Evolutionary conservation across 2,797 vertebrate genomes (phyloP), one percentile per base, ranked within the genome.

Genomic region (Phoebastria nigripes): DNA sequence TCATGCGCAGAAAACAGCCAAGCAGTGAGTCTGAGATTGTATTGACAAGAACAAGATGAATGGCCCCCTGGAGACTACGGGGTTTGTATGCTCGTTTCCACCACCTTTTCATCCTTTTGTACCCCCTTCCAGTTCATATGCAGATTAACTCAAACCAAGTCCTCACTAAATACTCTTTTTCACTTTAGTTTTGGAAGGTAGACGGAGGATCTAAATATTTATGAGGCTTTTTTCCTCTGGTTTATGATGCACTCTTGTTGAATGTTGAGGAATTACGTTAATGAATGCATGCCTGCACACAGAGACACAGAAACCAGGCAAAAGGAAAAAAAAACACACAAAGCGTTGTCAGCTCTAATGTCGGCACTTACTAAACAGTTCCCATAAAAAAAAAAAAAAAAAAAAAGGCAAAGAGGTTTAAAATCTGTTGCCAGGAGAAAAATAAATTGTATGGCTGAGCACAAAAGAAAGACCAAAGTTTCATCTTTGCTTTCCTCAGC

Each of bases 201-300:
- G 97, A 87, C 58, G 61, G 93, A 93, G 87, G 95, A 96, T 96
- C 98, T 98, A 98, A 98, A 98, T 98, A 98, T 98, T 98, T 98
- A 98, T 98, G 98, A 98, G 98, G 89, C 70, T 89, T 94, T 97
- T 95, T 96, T 95, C 80, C 89, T 95, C 97, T 82, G 90, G 97
- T 98, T 97, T 97, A 98, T 97, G 98, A 98, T 97, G 98, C 94
- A 92, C 96, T 97, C 97, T 97, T 98, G 98, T 98, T 98, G 98
- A 98, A 97, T 94, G 98, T 96, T 96, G 97, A 97, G 98, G 98
- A 98, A 98, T 98, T 97, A 97, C 95, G 89, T 97, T 98, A 98
- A 98, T 98, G 98, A 99, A 98, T 98, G 98, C 98, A 98, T 98
- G 98, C 98, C 98, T 98, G 98, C 98, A 96, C 98, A 97, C 98